Percentiles rank a stretch among this genome's conserved stretches.
Conservation (phyloP, 2,797 vertebrate species). For the Chromobotia macracanthus region DNA sequence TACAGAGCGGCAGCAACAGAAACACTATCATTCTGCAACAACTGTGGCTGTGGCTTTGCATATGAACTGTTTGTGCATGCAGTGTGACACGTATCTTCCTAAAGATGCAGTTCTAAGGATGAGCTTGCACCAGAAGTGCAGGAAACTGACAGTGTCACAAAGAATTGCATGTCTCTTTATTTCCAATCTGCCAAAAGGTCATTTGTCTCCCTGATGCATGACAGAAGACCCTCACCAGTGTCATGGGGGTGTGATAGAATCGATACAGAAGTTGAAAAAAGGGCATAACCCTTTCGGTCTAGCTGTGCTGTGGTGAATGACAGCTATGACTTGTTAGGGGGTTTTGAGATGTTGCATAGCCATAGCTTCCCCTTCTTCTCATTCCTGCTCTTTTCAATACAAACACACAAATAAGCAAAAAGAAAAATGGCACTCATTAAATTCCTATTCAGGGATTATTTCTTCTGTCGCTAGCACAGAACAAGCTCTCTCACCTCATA, state of each 20-base stretch:
- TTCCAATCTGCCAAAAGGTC: conserved; percentile 34
- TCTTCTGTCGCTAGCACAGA: conserved; percentile 14
- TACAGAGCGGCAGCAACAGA: not conserved
- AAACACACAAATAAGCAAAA: conserved; percentile 4
- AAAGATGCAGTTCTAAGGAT: not conserved
- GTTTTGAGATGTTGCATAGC: conserved; percentile 17
- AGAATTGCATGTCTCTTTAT: conserved; percentile 20
- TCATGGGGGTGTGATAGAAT: conserved; percentile 43
- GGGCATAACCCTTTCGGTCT: conserved; percentile 34
- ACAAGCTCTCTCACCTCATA: conserved; percentile 5
- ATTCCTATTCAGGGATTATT: conserved; percentile 21
- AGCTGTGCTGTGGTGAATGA: conserved; percentile 32
- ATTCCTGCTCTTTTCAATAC: conserved; percentile 7
- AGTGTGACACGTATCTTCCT: not conserved
- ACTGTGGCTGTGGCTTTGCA: not conserved
- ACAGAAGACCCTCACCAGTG: conserved; percentile 38
- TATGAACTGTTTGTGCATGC: not conserved
- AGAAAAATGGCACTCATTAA: conserved; percentile 25
- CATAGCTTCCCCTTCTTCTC: not conserved
- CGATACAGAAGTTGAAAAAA: conserved; percentile 46
- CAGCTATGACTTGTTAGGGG: conserved; percentile 25
- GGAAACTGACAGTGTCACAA: not conserved
- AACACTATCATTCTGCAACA: not conserved
- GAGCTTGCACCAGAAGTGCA: not conserved
- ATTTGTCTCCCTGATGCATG: conserved; percentile 35